Conservation (phyloP, 1,140 invertebrate species). For the Penaeus indicus region DNA sequence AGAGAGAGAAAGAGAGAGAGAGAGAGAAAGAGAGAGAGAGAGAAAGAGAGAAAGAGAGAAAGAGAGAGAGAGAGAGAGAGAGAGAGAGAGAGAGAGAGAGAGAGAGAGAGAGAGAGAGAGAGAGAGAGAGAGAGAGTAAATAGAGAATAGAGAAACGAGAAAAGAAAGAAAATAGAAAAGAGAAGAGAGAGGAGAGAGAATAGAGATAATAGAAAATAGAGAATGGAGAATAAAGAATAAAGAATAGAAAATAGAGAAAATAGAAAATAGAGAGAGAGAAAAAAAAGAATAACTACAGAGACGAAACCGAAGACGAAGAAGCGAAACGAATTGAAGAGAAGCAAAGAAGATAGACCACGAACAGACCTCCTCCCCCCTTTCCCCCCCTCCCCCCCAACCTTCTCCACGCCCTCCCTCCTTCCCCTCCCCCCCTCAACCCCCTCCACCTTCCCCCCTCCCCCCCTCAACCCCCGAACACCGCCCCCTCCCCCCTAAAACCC, state of each 20-base stretch:
- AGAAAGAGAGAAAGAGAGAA: background rate
- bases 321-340: too few species aligned
- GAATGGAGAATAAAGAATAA: slow-evolving; percentile 3
- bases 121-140: background rate
- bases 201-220: slow-evolving; percentile 15
- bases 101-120: background rate
- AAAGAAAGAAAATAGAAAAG: background rate
- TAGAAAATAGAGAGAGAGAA: background rate
- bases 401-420: too few species aligned
- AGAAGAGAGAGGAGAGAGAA: background rate
- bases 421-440: too few species aligned
- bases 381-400: too few species aligned
- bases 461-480: too few species aligned
- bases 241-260: background rate
- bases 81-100: background rate
- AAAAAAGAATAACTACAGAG: too few species aligned
- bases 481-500: too few species aligned
- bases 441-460: too few species aligned
- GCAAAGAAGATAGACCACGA: too few species aligned
- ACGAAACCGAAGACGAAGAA: too few species aligned
- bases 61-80: background rate
- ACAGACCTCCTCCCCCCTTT: too few species aligned
- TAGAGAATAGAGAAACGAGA: background rate
- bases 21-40: background rate
- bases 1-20: background rate